These are phyloP conservation scores for Drosophila tanythrix DNA, from an alignment of 2,888 invertebrate genomes.

Conservation along the genomic window DNA sequence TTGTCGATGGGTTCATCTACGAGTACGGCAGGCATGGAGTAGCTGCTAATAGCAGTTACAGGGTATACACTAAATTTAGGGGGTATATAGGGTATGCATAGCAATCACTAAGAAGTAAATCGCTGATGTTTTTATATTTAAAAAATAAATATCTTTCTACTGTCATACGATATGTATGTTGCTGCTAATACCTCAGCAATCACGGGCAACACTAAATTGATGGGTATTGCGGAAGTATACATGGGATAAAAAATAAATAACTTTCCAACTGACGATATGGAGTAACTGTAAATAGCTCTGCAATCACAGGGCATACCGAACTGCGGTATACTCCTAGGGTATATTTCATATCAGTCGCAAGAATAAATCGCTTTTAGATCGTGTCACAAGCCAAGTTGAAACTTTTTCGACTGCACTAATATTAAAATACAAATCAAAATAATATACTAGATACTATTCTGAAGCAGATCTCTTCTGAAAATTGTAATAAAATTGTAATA, in stretches of 20 bases:
- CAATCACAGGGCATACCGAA: not conserved
- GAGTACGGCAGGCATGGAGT: not conserved
- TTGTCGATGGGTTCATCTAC: conserved; percentile 21
- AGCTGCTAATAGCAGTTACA: not conserved
- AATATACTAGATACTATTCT: no score
- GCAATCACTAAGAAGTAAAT: not conserved
- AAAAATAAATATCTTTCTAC: not conserved
- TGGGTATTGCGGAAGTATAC: not conserved
- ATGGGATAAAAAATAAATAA: not conserved
- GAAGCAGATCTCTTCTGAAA: no score
- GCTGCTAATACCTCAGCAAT: not conserved
- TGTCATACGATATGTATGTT: not conserved
- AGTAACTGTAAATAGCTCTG: not conserved
- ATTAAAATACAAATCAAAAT: no score
- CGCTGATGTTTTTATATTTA: not conserved
- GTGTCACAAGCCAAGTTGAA: no score
- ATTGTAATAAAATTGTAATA: no score
- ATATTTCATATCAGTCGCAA: not conserved
- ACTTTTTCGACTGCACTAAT: no score
- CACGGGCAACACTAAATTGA: not conserved
- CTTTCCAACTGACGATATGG: not conserved
- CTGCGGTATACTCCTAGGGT: not conserved
- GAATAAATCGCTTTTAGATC: no score
- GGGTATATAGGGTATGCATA: not conserved
- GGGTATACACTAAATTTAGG: not conserved